Evolutionary conservation across 2,888 invertebrate genomes (phyloP), one percentile per base, ranked within the genome.

Genomic region (Platerodrilus igneus): DNA sequence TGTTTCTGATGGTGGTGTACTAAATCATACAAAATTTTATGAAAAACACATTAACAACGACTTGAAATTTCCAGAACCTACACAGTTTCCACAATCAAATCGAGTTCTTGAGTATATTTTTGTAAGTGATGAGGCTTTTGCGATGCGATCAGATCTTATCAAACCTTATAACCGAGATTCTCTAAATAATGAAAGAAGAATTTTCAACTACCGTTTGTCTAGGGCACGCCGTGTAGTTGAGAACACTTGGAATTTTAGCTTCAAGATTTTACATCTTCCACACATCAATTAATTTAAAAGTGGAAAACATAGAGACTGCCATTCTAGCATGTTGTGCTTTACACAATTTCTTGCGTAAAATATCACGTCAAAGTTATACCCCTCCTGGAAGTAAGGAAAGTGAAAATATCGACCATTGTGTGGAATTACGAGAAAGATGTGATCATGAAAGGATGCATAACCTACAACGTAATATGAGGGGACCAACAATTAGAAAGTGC

Each of bases 1-100:
- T 41, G 27, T 41, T 26, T 41, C 37, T 22, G 30, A 45, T 41
- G 37, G 40, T 14, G 36, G 32, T 26, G 37, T 40, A 13, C 13
- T 39, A 22, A 29, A 33, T 29, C n/a, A 39, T 35, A 38, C 20
- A 19, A 28, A 28, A 28, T 43, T 39, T 38, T 32, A 22, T 34
- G 34, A 34, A 28, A 25, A 25, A 25, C 25, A 13, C 14, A 14
- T 25, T 13, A 25, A 25, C 8, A 25, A 4, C 6, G n/a, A 4
- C 10, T 7, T 11, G 25, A 11, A 25, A 4, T 13, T 25, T 25
- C 6, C 9, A 4, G 10, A 25, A 25, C 25, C 25, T 25, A 11
- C 10, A 25, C n/a, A n/a, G n/a, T n/a, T n/a, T n/a, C 25, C n/a
- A n/a, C n/a, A n/a, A n/a, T n/a, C n/a, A n/a, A n/a, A 25, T 25